These are phyloP conservation scores for Neogale vison DNA, from an alignment of 2,113 vertebrate genomes.

Conservation along the genomic window DNA sequence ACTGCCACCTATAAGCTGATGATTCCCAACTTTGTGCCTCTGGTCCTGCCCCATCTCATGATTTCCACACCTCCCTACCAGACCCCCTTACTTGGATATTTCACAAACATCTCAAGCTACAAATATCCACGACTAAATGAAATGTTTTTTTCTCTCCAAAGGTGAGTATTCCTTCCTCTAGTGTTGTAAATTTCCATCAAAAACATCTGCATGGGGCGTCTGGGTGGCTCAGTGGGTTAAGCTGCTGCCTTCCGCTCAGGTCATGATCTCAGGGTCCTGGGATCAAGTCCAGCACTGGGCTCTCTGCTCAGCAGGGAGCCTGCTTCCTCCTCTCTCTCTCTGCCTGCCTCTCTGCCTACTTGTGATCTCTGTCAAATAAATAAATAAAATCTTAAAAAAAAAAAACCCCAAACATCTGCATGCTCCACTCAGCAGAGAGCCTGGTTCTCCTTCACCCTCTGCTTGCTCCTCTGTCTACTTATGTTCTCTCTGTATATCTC, in stretches of 20 bases:
- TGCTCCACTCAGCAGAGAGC: no score
- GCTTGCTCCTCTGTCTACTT: no score
- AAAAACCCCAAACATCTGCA: not conserved
- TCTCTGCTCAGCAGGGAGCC: no score
- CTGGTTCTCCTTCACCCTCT: no score
- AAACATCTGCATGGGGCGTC: not conserved
- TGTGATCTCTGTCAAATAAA: no score
- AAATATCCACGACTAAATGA: not conserved
- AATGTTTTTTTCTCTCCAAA: not conserved
- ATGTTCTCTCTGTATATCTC: no score
- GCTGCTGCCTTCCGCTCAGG: no score
- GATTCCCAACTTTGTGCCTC: not conserved
- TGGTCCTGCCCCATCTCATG: not conserved
- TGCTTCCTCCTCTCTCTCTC: no score
- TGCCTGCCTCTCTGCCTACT: no score
- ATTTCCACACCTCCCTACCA: not conserved
- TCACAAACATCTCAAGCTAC: not conserved
- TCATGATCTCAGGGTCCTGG: no score
- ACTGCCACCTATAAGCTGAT: not conserved
- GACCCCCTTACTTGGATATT: not conserved
- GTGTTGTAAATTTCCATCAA: not conserved
- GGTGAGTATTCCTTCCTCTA: not conserved
- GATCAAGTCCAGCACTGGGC: no score
- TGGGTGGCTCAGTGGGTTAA: no score
- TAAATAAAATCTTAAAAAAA: not conserved